phyloP scores from a whole-genome alignment of 2,888 invertebrate species.

The Chrysomela aeneicollis region DNA sequence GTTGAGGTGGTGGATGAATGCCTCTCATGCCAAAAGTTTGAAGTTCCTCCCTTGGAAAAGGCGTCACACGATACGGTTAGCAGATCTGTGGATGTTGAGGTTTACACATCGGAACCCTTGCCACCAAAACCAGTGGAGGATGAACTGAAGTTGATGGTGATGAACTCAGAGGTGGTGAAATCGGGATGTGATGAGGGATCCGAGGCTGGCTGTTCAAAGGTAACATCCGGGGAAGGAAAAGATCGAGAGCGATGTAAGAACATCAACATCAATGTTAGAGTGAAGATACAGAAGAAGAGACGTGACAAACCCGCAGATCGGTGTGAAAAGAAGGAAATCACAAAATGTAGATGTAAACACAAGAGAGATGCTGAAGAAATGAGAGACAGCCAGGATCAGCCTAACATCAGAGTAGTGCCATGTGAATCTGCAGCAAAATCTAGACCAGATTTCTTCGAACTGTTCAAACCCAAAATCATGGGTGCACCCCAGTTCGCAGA shows the following conservation, averaged over 20 bases:
- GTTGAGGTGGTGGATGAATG: not conserved
- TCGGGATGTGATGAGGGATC: not conserved
- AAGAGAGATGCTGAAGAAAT: not conserved
- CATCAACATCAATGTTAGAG: not conserved
- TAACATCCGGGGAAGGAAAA: not conserved
- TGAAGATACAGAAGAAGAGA: not conserved
- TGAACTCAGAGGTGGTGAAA: not conserved
- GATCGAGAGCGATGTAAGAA: not conserved
- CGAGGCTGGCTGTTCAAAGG: not conserved
- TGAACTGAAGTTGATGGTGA: not conserved
- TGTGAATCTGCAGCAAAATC: not conserved
- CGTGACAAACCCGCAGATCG: not conserved
- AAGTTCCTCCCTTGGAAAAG: not conserved
- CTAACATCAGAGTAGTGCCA: not conserved
- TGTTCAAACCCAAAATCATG: not conserved
- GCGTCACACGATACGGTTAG: no score
- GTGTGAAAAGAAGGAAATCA: not conserved
- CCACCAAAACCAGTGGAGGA: not conserved
- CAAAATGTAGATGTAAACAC: not conserved
- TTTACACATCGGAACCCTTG: not conserved
- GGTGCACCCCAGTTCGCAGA: not conserved
- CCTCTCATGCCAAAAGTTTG: not conserved
- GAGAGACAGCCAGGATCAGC: not conserved
- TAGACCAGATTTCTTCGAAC: not conserved
- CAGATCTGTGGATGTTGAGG: not conserved